Conservation (phyloP, 2,888 invertebrate genomes). For the Leptinotarsa haldemani region DNA sequence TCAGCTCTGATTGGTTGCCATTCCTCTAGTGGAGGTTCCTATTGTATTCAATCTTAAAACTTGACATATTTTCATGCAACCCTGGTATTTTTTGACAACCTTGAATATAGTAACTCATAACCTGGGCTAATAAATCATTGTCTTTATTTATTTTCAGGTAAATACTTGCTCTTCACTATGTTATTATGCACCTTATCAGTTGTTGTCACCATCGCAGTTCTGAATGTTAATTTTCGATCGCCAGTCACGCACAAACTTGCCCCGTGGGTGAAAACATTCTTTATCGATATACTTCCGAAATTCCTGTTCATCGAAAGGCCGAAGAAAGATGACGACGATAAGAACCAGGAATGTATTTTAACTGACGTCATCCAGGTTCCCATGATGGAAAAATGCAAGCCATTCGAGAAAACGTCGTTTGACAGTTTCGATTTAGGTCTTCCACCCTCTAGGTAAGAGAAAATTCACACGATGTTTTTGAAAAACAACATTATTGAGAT, state of each 20-base stretch:
- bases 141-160: conserved; percentile 33
- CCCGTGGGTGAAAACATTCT: conserved; percentile 89
- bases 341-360: conserved; percentile 71
- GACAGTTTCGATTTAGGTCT: conserved; percentile 66
- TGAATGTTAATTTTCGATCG: conserved; percentile 92
- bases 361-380: conserved; percentile 76
- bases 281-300: conserved; percentile 87
- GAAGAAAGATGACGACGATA: conserved; percentile 79
- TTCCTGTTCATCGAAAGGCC: conserved; percentile 91
- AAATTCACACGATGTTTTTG: not conserved
- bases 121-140: not conserved
- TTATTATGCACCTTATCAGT: conserved; percentile 92
- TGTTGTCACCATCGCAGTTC: conserved; percentile 92
- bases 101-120: too few species aligned
- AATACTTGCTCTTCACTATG: conserved; percentile 95
- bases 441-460: conserved; percentile 45
- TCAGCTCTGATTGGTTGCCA: too few species aligned
- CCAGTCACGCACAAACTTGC: conserved; percentile 94
- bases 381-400: conserved; percentile 75
- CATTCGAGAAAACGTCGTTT: conserved; percentile 73
- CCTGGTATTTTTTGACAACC: not conserved
- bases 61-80: too few species aligned
- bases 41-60: too few species aligned
- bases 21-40: too few species aligned
- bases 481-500: not conserved